Evolutionary conservation across 2,113 vertebrate species (phyloP).

Genomic region (Rhinogobius similis): DNA sequence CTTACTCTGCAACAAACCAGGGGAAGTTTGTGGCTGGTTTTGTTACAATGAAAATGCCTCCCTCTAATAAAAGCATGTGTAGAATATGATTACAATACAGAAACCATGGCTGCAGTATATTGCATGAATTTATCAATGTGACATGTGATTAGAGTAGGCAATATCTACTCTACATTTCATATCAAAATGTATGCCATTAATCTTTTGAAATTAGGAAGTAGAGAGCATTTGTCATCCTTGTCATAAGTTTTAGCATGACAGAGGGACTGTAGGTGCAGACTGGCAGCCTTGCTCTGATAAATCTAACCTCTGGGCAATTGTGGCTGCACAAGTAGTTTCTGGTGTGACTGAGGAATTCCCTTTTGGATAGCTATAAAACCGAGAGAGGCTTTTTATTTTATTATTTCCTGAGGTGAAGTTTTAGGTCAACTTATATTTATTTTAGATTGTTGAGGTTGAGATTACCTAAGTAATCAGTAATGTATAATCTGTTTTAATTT

Average conservation of each 20-base stretch:
- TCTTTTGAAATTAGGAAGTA: background rate
- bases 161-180: background rate
- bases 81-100: conserved; percentile 18
- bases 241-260: too few relatives aligned
- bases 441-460: background rate
- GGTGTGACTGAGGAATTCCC: too few relatives aligned
- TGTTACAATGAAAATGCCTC: conserved; percentile 21
- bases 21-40: conserved; percentile 29
- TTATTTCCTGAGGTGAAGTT: background rate
- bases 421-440: background rate
- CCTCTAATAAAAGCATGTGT: conserved; percentile 2
- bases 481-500: too few relatives aligned
- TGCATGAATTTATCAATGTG: background rate
- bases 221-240: background rate
- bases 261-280: background rate
- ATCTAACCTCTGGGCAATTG: too few relatives aligned
- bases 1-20: conserved; percentile 27
- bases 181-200: background rate
- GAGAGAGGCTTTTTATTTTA: background rate
- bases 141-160: background rate
- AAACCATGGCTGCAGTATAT: background rate
- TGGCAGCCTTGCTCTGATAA: background rate
- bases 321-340: too few relatives aligned
- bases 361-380: too few relatives aligned
- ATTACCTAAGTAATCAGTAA: too few relatives aligned